These are phyloP conservation scores for Philereme transversata DNA, from an alignment of 2,888 invertebrate species.

Conservation along the genomic window DNA sequence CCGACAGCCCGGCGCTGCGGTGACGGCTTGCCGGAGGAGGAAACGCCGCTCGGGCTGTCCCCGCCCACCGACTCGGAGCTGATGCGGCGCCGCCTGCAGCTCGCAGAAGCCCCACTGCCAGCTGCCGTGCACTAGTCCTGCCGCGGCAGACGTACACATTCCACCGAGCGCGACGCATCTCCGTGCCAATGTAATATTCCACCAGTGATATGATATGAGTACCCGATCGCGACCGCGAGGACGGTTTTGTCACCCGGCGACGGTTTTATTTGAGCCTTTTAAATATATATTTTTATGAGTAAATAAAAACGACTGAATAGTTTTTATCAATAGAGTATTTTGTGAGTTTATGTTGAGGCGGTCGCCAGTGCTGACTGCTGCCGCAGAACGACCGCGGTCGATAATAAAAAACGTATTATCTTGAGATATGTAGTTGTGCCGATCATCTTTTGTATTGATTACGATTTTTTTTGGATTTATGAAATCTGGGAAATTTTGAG, in stretches of 20 bases:
- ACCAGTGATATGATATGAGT: conserved; percentile 62
- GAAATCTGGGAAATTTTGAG: conserved; percentile 77
- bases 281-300: conserved; percentile 83
- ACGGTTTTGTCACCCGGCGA: conserved; percentile 54
- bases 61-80: conserved; percentile 93
- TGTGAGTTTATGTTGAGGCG: conserved; percentile 75
- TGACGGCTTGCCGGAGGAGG: conserved; percentile 37
- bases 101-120: conserved; percentile 52
- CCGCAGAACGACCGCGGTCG: conserved; percentile 70
- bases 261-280: conserved; percentile 82
- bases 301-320: conserved; percentile 84
- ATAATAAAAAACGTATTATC: conserved; percentile 77
- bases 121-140: conserved; percentile 57
- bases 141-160: conserved; percentile 31
- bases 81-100: conserved; percentile 90
- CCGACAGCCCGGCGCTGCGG: conserved; percentile 47
- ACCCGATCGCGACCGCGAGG: conserved; percentile 22
- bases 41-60: conserved; percentile 87
- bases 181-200: conserved; percentile 53
- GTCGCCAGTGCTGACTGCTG: conserved; percentile 46
- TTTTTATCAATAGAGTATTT: conserved; percentile 81
- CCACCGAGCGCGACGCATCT: conserved; percentile 48
- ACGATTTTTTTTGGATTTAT: conserved; percentile 70
- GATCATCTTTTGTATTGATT: conserved; percentile 66
- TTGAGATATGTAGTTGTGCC: conserved; percentile 70